Base-by-base conservation (phyloP, 2,888 invertebrate genomes). In the Mongoloraphidia duomilia region DNA sequence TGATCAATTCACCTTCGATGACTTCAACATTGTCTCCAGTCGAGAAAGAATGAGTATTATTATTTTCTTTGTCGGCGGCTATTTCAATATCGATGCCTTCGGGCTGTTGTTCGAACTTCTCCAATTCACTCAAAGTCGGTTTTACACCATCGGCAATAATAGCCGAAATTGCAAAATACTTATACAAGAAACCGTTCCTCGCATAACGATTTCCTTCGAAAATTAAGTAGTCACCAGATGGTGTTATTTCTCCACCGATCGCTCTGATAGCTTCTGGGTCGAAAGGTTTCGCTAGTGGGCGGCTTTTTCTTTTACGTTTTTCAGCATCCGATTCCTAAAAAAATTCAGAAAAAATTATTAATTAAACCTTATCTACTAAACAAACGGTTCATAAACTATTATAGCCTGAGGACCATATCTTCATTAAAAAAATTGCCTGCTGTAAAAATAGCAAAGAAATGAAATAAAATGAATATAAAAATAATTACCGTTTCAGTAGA, bases 1-100 rank as follows among this genome's bases (percentile, higher is more conserved):
- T 71, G 44, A 73, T 65, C 66, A 80, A 67, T 58, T 79, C 78
- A 40, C 79, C 79, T 56, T 77, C 76, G 14, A 65, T 64, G 3
- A 79, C 77, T 61, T 76, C 75, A 2, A 79, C 76, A 53, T 71
- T 69, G 58, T 79, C 79, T 8, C 77, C 77, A 8, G 74, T 69
- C 2, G 69, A 65, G 56, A 78, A 72, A 52, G 62, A 67, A 58
- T 75, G 73, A 8, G 55, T 33, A 8, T 12, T 33, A 8, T 12
- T 5, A 12, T 11, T 13, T 44, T 65, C 64, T 45, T 53, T 52
- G 12, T 47, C 51, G 4, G 46, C 38, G 3, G 54, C 51, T 3
- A 62, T 50, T 44, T 60, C 59, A 13, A 64, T 49, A 49, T 60
- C 63, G 35, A 62, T 52, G 34, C 61, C 60, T 52, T 61, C 61